These are phyloP conservation scores for Hydropsyche betteni DNA, from an alignment of 2,888 invertebrate species.

Conservation along the genomic window DNA sequence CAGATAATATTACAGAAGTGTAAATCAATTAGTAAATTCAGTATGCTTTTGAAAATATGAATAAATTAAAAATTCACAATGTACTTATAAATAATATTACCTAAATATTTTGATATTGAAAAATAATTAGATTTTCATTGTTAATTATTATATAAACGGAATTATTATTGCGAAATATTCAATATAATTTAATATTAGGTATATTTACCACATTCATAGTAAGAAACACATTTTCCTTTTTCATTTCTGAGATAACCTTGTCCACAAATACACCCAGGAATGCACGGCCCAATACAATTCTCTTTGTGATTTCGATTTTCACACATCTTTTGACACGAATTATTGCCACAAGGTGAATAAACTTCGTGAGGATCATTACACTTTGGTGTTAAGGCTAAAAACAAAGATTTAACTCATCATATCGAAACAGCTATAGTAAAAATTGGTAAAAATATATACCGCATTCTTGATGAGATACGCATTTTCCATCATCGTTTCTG, in stretches of 20 bases:
- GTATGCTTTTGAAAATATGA: no score
- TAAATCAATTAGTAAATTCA: no score
- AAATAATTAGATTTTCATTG: no score
- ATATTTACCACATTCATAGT: slow-evolving; percentile 29
- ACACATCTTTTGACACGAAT: slow-evolving; percentile 28
- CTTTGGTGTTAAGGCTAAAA: neutral
- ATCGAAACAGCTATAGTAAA: neutral
- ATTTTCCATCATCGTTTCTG: slow-evolving; percentile 54
- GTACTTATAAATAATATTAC: no score
- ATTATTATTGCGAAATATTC: no score
- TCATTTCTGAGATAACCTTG: slow-evolving; percentile 18
- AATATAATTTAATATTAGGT: neutral
- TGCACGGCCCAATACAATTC: neutral
- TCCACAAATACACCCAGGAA: slow-evolving; percentile 14
- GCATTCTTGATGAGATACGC: slow-evolving; percentile 54
- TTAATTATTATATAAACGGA: no score
- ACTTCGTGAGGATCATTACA: slow-evolving; percentile 20
- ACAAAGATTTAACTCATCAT: no score
- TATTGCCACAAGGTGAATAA: slow-evolving; percentile 22
- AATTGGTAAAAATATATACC: slow-evolving; percentile 51
- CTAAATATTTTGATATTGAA: no score
- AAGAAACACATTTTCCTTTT: slow-evolving; percentile 6
- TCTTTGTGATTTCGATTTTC: neutral
- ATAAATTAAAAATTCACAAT: no score
- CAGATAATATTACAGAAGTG: no score